Evolutionary conservation across 1,140 invertebrate species (phyloP).

Genomic region (Nasonia vitripennis): DNA sequence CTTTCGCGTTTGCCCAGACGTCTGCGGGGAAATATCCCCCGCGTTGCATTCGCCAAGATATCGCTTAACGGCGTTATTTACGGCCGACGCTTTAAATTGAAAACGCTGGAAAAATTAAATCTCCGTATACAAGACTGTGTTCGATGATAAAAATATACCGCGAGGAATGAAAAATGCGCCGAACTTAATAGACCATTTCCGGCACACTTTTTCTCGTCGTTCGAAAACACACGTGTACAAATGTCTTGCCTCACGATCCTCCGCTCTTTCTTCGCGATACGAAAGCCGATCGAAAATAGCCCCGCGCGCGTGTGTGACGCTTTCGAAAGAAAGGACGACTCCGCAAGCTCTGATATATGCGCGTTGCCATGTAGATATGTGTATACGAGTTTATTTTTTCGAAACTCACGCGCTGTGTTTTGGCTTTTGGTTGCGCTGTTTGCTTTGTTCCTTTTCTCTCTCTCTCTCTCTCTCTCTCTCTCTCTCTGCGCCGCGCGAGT

Average conservation of each 20-base stretch:
- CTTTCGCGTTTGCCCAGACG: no score
- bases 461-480: no score
- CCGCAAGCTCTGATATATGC: background rate
- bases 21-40: background rate
- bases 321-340: background rate
- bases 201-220: background rate
- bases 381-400: background rate
- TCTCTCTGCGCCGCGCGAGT: no score
- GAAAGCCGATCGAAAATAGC: background rate
- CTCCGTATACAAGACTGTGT: no score
- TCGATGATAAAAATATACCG: background rate
- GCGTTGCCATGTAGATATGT: no score
- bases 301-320: background rate
- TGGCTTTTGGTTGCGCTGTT: background rate
- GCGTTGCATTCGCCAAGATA: background rate
- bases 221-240: background rate
- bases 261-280: background rate
- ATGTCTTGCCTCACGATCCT: background rate
- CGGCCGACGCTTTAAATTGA: background rate
- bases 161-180: background rate
- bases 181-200: constrained; percentile 4
- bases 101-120: background rate
- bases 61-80: background rate
- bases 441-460: background rate
- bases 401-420: background rate